These are phyloP conservation scores for Corbicula japonica DNA, from an alignment of 2,888 invertebrate genomes.

Conservation along the genomic window DNA sequence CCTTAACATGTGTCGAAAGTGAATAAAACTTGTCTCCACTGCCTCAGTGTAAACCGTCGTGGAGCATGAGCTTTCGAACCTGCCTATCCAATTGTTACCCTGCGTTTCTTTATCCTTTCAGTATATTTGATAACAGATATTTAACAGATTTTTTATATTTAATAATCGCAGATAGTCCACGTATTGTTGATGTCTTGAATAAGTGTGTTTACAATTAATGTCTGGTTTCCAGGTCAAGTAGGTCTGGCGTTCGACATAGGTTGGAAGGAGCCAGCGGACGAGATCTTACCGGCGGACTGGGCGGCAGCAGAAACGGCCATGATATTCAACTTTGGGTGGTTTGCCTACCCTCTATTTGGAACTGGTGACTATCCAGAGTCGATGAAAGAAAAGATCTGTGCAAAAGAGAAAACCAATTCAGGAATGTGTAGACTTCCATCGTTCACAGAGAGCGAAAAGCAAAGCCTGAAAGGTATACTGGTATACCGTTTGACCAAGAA, in stretches of 20 bases:
- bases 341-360: slow-evolving; percentile 80
- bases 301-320: slow-evolving; percentile 76
- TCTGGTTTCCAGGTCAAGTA: slow-evolving; percentile 72
- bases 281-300: slow-evolving; percentile 68
- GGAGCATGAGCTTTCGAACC: no score
- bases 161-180: no score
- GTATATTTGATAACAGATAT: no score
- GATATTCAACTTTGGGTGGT: slow-evolving; percentile 81
- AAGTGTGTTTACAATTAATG: no score
- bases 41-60: no score
- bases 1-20: no score
- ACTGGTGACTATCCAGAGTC: slow-evolving; percentile 87
- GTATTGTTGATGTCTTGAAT: no score
- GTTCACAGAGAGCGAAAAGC: slow-evolving; percentile 76
- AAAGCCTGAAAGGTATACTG: slow-evolving; percentile 70
- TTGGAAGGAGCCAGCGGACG: slow-evolving; percentile 76
- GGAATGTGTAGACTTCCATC: slow-evolving; percentile 66
- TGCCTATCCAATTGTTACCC: no score
- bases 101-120: no score
- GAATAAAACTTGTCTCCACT: no score
- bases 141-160: no score
- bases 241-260: slow-evolving; percentile 77
- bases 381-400: slow-evolving; percentile 59
- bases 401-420: slow-evolving; percentile 48
- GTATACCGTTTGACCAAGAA: no score